Conservation (phyloP, 2,797 vertebrate genomes). For the Pteropus rufus region DNA sequence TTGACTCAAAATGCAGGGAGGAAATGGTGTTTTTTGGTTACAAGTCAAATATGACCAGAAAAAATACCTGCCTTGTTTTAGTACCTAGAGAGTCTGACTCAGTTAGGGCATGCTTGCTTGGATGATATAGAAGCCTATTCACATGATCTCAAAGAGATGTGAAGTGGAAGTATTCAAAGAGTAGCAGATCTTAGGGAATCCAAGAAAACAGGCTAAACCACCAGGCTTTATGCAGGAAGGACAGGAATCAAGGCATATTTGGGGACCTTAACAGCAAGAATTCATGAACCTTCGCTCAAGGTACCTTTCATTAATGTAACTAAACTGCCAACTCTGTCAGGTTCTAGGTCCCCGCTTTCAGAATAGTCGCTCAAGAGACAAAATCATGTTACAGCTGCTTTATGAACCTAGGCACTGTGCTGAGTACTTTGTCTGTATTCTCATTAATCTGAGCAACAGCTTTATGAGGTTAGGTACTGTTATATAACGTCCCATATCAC, state of each 20-base stretch:
- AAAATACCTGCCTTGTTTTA: not conserved
- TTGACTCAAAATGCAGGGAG: not conserved
- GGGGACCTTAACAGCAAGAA: not conserved
- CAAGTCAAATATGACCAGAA: not conserved
- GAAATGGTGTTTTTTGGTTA: not conserved
- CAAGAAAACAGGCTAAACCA: not conserved
- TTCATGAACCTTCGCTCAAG: not conserved
- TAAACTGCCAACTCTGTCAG: not conserved
- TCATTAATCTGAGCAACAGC: not conserved
- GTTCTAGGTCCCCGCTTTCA: not conserved
- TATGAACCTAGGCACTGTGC: not conserved
- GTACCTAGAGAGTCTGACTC: not conserved
- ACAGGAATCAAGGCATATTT: not conserved
- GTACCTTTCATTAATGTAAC: not conserved
- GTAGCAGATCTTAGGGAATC: not conserved
- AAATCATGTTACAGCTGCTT: not conserved
- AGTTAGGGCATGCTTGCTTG: not conserved
- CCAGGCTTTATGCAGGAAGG: not conserved
- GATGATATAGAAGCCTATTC: not conserved
- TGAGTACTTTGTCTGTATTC: not conserved
- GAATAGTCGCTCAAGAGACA: not conserved
- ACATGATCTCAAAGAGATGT: not conserved
- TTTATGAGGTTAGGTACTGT: too few species aligned
- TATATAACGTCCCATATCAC: fast-evolving
- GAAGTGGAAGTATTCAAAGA: not conserved